Conservation (phyloP, 2,888 invertebrate species). For the Agriopis marginaria region DNA sequence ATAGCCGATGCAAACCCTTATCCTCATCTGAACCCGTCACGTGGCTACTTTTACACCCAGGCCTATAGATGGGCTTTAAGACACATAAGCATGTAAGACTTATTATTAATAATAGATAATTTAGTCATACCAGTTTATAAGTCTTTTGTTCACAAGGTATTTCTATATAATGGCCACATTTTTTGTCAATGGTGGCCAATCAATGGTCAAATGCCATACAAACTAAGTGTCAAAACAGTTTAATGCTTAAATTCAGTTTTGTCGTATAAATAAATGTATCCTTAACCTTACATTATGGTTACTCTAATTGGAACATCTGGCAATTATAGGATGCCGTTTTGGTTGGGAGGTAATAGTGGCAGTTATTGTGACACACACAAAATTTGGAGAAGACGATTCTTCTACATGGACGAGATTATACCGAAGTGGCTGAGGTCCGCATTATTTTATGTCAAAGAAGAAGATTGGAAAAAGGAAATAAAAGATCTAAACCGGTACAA, state of each 20-base stretch:
- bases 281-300: neutral
- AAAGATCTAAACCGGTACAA: slow-evolving; percentile 59
- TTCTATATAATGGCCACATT: too few species aligned
- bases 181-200: too few species aligned
- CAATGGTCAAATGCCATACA: too few species aligned
- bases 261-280: too few species aligned
- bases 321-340: slow-evolving; percentile 61
- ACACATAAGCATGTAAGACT: slow-evolving; percentile 64
- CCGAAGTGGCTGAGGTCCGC: slow-evolving; percentile 62
- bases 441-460: slow-evolving; percentile 59
- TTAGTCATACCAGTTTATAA: too few species aligned
- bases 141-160: too few species aligned
- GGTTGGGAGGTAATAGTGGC: slow-evolving; percentile 63
- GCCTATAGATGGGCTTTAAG: slow-evolving; percentile 68
- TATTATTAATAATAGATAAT: too few species aligned
- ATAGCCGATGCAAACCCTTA: slow-evolving; percentile 49
- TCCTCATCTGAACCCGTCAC: slow-evolving; percentile 60
- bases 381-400: slow-evolving; percentile 67
- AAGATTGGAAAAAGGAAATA: slow-evolving; percentile 67
- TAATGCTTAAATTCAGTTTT: too few species aligned
- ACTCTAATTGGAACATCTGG: neutral
- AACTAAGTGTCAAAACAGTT: too few species aligned
- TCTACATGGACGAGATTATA: slow-evolving; percentile 68
- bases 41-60: slow-evolving; percentile 65
- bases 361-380: slow-evolving; percentile 63